phyloP scores from a whole-genome alignment of 1,140 invertebrate genomes.

The Drosophila ananassae region DNA sequence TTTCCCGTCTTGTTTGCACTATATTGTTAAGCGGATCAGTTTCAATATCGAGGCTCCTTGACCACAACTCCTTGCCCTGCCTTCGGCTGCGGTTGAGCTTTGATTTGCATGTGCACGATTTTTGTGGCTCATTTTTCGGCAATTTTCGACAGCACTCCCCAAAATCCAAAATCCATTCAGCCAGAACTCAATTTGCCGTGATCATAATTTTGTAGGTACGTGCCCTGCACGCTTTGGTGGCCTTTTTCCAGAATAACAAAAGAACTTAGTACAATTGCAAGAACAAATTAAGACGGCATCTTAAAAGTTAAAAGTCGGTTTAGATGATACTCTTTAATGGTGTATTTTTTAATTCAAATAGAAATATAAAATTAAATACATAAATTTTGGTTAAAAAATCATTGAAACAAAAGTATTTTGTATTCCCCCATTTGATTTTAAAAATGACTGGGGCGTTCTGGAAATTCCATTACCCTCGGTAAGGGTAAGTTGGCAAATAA shows the following conservation, averaged over 20 bases:
- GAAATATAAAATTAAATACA: not conserved
- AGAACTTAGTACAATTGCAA: conserved; percentile 48
- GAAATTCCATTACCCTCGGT: not conserved
- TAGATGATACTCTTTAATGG: conserved; percentile 5
- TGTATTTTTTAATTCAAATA: not conserved
- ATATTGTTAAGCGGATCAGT: conserved; percentile 69
- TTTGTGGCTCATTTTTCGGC: conserved; percentile 45
- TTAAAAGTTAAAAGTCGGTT: not conserved
- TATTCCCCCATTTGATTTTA: not conserved
- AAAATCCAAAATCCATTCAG: conserved; percentile 34
- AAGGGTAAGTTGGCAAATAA: conserved; percentile 1
- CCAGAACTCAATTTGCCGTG: conserved; percentile 47
- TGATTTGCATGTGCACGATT: conserved; percentile 58
- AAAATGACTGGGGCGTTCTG: not conserved
- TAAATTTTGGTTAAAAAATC: not conserved
- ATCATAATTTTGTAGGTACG: conserved; percentile 58
- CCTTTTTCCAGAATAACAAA: conserved; percentile 3
- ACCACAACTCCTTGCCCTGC: not conserved
- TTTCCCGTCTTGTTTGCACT: conserved; percentile 46
- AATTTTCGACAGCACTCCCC: conserved; percentile 52
- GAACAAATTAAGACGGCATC: conserved; percentile 2
- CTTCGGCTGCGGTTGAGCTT: conserved; percentile 18
- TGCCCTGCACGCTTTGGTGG: conserved; percentile 68
- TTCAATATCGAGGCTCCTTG: conserved; percentile 20
- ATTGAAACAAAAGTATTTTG: not conserved